Conservation (phyloP, 2,113 vertebrate genomes). For the Eudyptes chrysolophus region DNA sequence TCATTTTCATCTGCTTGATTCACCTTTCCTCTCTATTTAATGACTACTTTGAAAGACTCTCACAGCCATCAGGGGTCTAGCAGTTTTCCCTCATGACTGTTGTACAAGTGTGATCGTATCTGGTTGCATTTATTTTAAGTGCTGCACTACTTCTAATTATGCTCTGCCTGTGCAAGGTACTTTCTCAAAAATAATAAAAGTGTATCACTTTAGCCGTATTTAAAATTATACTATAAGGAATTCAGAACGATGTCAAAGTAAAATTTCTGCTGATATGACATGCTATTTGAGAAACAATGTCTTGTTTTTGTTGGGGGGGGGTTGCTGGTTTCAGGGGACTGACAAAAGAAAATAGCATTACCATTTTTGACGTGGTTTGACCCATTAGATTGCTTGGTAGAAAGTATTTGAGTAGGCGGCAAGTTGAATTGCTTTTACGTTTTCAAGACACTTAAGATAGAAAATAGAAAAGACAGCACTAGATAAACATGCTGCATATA, state of each 20-base stretch:
- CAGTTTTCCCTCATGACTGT: not conserved
- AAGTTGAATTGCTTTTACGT: slow-evolving; percentile 67
- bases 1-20: not conserved
- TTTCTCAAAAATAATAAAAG: slow-evolving; percentile 2
- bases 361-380: slow-evolving; percentile 51
- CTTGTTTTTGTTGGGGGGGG: not conserved
- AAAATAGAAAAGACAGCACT: slow-evolving; percentile 51
- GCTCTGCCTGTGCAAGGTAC: not conserved
- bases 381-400: slow-evolving; percentile 44
- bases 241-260: not conserved
- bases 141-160: slow-evolving; percentile 27
- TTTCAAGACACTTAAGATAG: slow-evolving; percentile 58
- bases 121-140: slow-evolving; percentile 13
- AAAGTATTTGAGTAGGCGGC: slow-evolving; percentile 33
- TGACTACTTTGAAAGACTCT: not conserved
- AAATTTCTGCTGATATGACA: not conserved
- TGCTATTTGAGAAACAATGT: slow-evolving; percentile 21
- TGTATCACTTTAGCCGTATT: not conserved
- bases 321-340: not conserved
- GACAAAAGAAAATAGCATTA: slow-evolving; percentile 20
- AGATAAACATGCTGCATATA: slow-evolving; percentile 43
- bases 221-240: slow-evolving; percentile 1
- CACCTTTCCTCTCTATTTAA: not conserved
- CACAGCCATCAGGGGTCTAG: not conserved
- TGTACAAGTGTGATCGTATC: not conserved